Evolutionary conservation across 2,113 vertebrate genomes (phyloP), one percentile per base, ranked within the genome.

Genomic region (Pavo muticus): DNA sequence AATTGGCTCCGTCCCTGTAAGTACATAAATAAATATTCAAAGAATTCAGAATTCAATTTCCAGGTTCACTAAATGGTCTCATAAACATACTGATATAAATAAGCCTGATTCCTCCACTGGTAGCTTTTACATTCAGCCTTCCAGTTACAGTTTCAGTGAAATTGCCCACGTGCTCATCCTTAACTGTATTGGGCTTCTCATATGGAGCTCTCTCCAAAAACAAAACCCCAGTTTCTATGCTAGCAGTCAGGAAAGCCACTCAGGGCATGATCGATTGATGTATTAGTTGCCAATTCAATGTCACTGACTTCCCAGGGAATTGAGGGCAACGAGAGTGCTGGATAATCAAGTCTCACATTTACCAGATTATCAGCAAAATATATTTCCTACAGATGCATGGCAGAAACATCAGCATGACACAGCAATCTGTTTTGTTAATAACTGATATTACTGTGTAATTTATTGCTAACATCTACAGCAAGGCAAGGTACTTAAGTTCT

Each of bases 351-450:
- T 60, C 45, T 14, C 44, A 40, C 24, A 14, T 63, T 71, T 56
- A 70, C 47, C 25, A 35, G 52, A 71, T 78, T 88, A 86, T 23
- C 82, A 91, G 65, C 61, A 86, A 90, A 75, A 90, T 14, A 47
- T 9, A 17, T 88, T 84, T 81, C 59, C 65, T 69, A 65, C 74
- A 93, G 78, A 83, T 9, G 17, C 52, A n/a, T 13, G 1, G 2
- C 76, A 84, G 42, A 90, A 88, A 27, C 40, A 52, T 82, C 57
- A 64, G 15, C 37, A 16, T 57, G 89, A 48, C 32, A 42, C 9
- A 15, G 52, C 23, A 74, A 70, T 86, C 67, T 77, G 50, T 69
- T 95, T 94, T 45, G n/a, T 90, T 71, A 92, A 68, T 48, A 83
- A 32, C 35, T 44, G 79, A 42, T 68, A 82, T 88, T 91, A 71